A percentile compares a stretch with the other conserved stretches of the same genome.
Conservation (phyloP, 2,888 invertebrate species). For the Andrena camellia region DNA sequence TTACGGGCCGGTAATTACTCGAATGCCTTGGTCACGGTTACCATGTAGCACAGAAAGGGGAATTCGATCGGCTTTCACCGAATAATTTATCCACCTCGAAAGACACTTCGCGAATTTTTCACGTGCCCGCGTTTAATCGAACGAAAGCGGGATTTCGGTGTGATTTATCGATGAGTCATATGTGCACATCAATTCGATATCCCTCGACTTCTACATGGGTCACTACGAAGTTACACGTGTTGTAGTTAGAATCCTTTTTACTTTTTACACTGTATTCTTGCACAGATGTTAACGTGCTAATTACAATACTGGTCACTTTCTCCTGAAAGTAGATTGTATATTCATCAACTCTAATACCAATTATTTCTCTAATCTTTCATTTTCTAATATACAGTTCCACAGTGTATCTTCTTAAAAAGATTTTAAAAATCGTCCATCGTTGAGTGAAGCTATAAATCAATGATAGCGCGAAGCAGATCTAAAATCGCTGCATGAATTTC, state of each 20-base stretch:
- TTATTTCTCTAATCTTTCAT: not conserved
- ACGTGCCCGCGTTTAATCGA: slow-evolving; percentile 10
- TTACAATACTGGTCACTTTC: too few species aligned
- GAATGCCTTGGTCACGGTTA: slow-evolving; percentile 37
- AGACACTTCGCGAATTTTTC: slow-evolving; percentile 15
- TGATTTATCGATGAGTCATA: not conserved
- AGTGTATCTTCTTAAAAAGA: not conserved
- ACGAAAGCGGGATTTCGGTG: slow-evolving; percentile 26
- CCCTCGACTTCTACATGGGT: not conserved
- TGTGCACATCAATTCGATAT: not conserved
- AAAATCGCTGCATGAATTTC: not conserved
- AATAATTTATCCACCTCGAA: slow-evolving; percentile 34
- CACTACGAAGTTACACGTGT: too few species aligned
- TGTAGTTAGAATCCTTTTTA: too few species aligned
- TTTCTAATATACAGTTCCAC: too few species aligned
- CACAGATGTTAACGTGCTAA: too few species aligned
- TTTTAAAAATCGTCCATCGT: not conserved
- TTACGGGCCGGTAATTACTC: slow-evolving; percentile 44
- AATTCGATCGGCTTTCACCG: slow-evolving; percentile 58
- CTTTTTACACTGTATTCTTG: too few species aligned
- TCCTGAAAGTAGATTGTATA: too few species aligned
- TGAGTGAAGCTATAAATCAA: not conserved
- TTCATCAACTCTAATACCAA: too few species aligned
- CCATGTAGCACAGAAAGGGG: slow-evolving; percentile 25
- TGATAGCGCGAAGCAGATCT: not conserved